phyloP scores from a whole-genome alignment of 1,140 invertebrate genomes.

The Anagrus nilaparvatae region DNA sequence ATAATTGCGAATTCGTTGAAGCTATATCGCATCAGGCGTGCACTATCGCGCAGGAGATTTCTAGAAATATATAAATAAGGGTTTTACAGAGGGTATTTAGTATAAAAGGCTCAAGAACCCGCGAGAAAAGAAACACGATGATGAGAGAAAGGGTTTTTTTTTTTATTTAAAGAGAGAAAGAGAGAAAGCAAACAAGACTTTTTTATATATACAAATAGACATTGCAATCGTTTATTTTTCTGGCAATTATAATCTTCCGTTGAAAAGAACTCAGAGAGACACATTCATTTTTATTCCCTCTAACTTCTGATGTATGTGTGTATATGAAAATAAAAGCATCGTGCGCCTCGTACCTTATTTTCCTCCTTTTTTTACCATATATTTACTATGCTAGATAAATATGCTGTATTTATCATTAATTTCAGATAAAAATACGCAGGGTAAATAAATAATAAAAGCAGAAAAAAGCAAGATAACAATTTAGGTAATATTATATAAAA shows the following conservation, averaged over 20 bases:
- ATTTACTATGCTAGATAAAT: too few relatives aligned
- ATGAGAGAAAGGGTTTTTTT: slow-evolving; percentile 6
- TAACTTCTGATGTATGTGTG: neutral
- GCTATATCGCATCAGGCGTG: slow-evolving; percentile 29
- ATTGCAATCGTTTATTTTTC: slow-evolving; percentile 39
- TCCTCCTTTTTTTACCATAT: too few relatives aligned
- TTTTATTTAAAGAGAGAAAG: slow-evolving; percentile 15
- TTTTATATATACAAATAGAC: too few relatives aligned
- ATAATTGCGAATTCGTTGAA: slow-evolving; percentile 41
- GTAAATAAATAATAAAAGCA: too few relatives aligned
- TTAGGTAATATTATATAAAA: too few relatives aligned
- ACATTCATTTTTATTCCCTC: slow-evolving; percentile 8
- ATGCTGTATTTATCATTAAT: too few relatives aligned
- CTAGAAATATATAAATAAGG: too few relatives aligned
- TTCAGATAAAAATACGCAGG: too few relatives aligned
- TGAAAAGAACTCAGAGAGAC: slow-evolving; percentile 21
- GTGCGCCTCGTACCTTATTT: neutral
- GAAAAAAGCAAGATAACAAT: too few relatives aligned
- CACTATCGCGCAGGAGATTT: slow-evolving; percentile 5
- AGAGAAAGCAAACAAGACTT: slow-evolving; percentile 33
- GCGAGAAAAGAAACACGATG: slow-evolving; percentile 9
- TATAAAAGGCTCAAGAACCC: slow-evolving; percentile 12
- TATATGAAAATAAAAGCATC: neutral
- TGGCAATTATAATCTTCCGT: slow-evolving; percentile 39
- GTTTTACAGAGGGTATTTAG: too few relatives aligned